A percentile compares a stretch with the other conserved stretches of the same genome.
Evolutionary conservation across 2,113 vertebrate species (phyloP).

Genomic region (Platichthys flesus): DNA sequence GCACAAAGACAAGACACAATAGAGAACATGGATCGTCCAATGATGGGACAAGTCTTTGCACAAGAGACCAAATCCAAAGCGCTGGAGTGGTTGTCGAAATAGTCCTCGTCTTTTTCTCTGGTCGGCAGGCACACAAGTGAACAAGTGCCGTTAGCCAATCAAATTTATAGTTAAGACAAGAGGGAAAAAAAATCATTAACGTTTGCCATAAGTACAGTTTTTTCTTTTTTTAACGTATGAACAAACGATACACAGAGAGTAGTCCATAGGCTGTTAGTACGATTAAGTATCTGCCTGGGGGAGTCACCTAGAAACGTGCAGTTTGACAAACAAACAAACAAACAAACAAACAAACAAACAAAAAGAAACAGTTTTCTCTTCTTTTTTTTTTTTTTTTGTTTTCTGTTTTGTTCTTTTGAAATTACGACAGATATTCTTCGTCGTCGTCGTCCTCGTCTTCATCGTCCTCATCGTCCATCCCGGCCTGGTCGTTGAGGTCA

Average conservation of each 20-base stretch:
- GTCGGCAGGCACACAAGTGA: conserved; percentile 60
- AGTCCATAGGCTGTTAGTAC: conserved; percentile 85
- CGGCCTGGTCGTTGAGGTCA: conserved; percentile 87
- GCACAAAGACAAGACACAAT: conserved; percentile 72
- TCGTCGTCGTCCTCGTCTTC: conserved; percentile 91
- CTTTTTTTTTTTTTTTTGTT: conserved; percentile 16
- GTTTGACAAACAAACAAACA: conserved; percentile 75
- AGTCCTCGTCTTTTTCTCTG: conserved; percentile 57
- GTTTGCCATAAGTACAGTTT: conserved; percentile 63
- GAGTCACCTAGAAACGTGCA: conserved; percentile 87
- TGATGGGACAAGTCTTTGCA: conserved; percentile 67
- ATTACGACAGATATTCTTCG: conserved; percentile 89
- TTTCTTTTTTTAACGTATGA: conserved; percentile 75
- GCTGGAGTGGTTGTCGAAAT: conserved; percentile 36
- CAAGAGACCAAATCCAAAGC: conserved; percentile 67
- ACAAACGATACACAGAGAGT: conserved; percentile 91
- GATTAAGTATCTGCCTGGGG: conserved; percentile 81
- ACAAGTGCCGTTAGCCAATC: conserved; percentile 58
- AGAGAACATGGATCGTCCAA: conserved; percentile 68
- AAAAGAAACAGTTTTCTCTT: conserved; percentile 61
- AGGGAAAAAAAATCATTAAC: conserved; percentile 66
- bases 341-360: neutral
- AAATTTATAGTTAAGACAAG: conserved; percentile 59
- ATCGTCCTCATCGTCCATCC: conserved; percentile 89
- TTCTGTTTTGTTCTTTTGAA: conserved; percentile 25